Base-by-base conservation (phyloP, 2,113 vertebrate species). In the Zosterops lateralis region DNA sequence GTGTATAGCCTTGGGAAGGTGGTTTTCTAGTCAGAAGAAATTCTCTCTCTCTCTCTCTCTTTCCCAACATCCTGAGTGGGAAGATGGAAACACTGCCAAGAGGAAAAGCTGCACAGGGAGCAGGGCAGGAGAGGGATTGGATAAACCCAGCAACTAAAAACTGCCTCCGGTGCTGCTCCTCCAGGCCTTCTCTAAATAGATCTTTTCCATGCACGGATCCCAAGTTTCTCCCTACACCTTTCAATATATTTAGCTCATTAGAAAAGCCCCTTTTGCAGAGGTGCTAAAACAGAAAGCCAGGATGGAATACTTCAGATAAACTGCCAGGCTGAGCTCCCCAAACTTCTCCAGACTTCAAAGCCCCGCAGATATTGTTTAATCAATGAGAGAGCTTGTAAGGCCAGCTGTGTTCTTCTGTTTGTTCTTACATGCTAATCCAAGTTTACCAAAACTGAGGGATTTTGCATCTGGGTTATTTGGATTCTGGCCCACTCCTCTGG, bases 381-480 rank as follows among this genome's bases (percentile, higher is more conserved):
- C 93, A 95, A 95, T 90, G 95, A 44, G 24, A 42, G 92, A 95
- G 94, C 88, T 84, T 84, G 47, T n/a, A 53, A 78, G 87, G 79
- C 93, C 95, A 96, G 94, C 94, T 97, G 95, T 8, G 92, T 80
- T 96, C 93, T 80, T 94, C 95, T 96, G 96, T 96, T 95, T 94
- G 94, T 93, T 95, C 94, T 97, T 90, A 95, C 88, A 97, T 92
- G 90, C 92, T 97, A 95, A 96, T 97, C 94, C 96, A 96, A 96
- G 94, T 92, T 96, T 96, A 97, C 93, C 95, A 95, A 96, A 95
- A 97, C 89, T 0, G 44, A 90, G 83, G 93, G 87, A 92, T 95
- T 95, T 95, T 94, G 93, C 94, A 96, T 96, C 95, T 97, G 94
- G 91, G 81, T 1, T 74, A 18, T 91, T 93, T 97, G 95, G 95